Base-by-base conservation (phyloP, 2,797 vertebrate species). In the Hippocampus kuda region DNA sequence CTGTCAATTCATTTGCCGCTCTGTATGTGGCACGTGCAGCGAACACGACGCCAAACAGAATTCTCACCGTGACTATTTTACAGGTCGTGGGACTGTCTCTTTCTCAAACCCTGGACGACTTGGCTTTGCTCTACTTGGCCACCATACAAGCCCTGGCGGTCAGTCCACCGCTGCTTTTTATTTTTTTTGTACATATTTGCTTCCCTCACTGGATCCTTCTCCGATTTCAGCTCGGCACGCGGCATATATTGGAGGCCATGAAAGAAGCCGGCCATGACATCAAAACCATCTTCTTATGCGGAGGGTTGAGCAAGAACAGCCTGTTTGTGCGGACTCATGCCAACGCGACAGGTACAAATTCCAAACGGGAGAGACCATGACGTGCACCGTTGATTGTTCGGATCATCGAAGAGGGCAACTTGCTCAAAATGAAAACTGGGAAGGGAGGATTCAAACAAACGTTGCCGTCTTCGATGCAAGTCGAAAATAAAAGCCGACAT, bases 231-330 rank as follows among this genome's bases (percentile, higher is more conserved):
- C 89, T 98, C 0, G 95, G 96, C 68, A 96, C 95, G 1, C 91
- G 91, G 66, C 94, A 96, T 72, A 97, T 98, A 81, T 86, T 98
- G 77, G 94, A 97, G 71, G 82, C 89, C 0, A 93, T 99, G 94
- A 87, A 88, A 78, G 83, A 89, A 69, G 92, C 93, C 34, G 97
- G 96, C 5, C 94, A 97, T 77, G 90, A 83, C 48, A 89, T 98
- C 88, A 91, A 65, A 72, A 93, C 93, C 0, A 87, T 98, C 71
- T 98, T 97, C 78, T 85, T 98, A 72, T 98, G 96, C 1, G 96
- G 96, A 1, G 96, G 96, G 6, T 87, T 98, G 79, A 98, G 96
- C 91, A 98, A 98, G 89, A 99, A 98, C 64, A 69, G 88, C 2
- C 90, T 99, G 71, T 98, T 94, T 75, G 94, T 98, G 57, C 93